phyloP scores from a whole-genome alignment of 1,140 invertebrate species.

The Ostrea denselamellosa region DNA sequence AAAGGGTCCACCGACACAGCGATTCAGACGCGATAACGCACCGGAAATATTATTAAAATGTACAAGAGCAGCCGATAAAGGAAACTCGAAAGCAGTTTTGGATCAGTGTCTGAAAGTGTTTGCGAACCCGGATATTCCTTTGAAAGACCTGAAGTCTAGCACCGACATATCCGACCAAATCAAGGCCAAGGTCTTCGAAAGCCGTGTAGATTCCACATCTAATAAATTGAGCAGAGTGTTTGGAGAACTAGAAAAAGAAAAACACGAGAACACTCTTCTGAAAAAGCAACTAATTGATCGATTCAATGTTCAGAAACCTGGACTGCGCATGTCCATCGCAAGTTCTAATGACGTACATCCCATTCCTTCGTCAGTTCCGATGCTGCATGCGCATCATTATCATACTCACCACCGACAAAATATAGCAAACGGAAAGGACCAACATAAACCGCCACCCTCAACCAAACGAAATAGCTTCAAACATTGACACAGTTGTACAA shows the following conservation, averaged over 20 bases:
- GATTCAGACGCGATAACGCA: conserved; percentile 35
- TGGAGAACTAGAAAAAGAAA: conserved; percentile 44
- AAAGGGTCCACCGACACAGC: conserved; percentile 37
- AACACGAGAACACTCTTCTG: conserved; percentile 45
- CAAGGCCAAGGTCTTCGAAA: conserved; percentile 48
- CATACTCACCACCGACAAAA: conserved; percentile 16
- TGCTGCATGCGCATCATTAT: background rate
- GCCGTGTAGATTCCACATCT: conserved; percentile 42
- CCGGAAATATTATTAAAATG: conserved; percentile 49
- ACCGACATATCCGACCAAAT: conserved; percentile 25
- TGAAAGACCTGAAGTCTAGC: conserved; percentile 45
- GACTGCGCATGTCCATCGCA: background rate
- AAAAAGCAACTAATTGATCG: conserved; percentile 45
- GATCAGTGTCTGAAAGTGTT: conserved; percentile 41
- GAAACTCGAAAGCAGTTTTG: conserved; percentile 15
- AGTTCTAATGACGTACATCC: conserved; percentile 3
- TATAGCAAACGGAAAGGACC: background rate
- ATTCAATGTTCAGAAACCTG: conserved; percentile 3
- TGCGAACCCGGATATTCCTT: conserved; percentile 41
- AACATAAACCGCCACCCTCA: background rate
- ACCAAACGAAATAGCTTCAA: background rate
- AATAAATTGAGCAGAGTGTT: conserved; percentile 23
- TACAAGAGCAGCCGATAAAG: conserved; percentile 42
- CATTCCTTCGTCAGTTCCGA: conserved; percentile 13
- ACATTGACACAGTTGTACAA: background rate